Evolutionary conservation across 2,797 vertebrate species (phyloP).

Genomic region (Aplochiton taeniatus): DNA sequence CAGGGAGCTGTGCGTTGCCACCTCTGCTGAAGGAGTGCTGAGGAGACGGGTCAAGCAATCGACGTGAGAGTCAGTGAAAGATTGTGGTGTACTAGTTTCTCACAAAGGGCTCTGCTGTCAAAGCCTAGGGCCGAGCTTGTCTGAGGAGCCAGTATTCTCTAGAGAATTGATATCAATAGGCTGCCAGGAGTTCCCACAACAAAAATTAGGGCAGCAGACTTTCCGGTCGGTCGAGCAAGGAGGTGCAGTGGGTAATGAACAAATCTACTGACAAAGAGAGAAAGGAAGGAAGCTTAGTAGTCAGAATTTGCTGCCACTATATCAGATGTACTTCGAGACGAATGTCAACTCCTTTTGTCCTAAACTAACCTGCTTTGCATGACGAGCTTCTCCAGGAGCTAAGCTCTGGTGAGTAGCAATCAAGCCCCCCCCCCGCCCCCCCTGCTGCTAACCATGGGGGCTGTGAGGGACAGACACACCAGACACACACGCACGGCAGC

Average conservation of each 20-base stretch:
- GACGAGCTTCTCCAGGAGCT: too few relatives aligned
- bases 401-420: background rate
- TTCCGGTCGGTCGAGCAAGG: conserved; percentile 10
- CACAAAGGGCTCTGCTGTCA: background rate
- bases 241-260: conserved; percentile 24
- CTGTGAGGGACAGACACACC: conserved; percentile 11
- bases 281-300: conserved; percentile 12
- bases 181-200: background rate
- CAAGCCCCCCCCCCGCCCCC: conserved; percentile 27
- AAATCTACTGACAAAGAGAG: conserved; percentile 1
- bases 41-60: conserved; percentile 1
- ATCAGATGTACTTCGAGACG: conserved; percentile 12
- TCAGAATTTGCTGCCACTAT: conserved; percentile 41
- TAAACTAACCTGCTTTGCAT: too few relatives aligned
- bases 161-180: background rate
- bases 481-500: conserved; percentile 27
- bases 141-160: conserved; percentile 22
- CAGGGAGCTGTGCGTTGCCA: too few relatives aligned
- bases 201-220: background rate
- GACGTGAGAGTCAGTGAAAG: background rate
- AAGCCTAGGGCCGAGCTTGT: background rate
- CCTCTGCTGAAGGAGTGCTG: conserved; percentile 10
- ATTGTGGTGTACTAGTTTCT: background rate
- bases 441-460: conserved; percentile 48
- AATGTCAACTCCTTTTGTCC: too few relatives aligned